These are phyloP conservation scores for Bellardia pandia DNA, from an alignment of 2,888 invertebrate genomes.

Conservation along the genomic window DNA sequence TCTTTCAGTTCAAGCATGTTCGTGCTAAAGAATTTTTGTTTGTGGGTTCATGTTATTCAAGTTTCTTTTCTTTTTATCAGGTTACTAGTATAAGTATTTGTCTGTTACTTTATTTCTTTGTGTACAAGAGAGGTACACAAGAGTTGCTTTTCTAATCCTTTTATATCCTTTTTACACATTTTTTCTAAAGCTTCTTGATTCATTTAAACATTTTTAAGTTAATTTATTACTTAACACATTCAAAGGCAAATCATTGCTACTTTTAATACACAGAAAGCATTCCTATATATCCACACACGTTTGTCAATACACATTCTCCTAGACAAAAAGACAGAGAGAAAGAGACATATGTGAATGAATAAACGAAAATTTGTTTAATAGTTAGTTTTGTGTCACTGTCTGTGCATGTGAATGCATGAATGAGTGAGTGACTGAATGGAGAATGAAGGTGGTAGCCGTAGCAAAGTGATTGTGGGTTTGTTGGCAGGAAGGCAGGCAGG, in stretches of 20 bases:
- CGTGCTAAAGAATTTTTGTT: constrained; percentile 8
- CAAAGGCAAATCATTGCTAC: constrained; percentile 44
- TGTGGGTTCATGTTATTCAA: not conserved
- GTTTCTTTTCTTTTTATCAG: not conserved
- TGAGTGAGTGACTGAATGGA: constrained; percentile 5
- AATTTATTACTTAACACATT: constrained; percentile 65
- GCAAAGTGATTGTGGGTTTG: not conserved
- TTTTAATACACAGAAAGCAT: not conserved
- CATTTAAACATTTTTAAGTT: constrained; percentile 36
- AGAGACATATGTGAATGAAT: constrained; percentile 52
- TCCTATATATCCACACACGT: not conserved
- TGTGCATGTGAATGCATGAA: not conserved
- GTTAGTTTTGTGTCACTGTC: constrained; percentile 24
- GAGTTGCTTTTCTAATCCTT: constrained; percentile 7
- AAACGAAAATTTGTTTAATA: constrained; percentile 58
- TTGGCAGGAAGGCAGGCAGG: not conserved
- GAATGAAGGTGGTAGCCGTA: not conserved
- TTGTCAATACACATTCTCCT: not conserved
- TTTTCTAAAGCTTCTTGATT: constrained; percentile 37
- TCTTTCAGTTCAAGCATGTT: constrained; percentile 6
- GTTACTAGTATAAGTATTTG: not conserved
- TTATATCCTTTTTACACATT: constrained; percentile 4
- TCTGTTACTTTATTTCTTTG: not conserved
- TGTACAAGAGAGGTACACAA: not conserved
- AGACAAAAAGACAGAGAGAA: not conserved